phyloP scores from a whole-genome alignment of 2,113 vertebrate species.

The Ictalurus punctatus region DNA sequence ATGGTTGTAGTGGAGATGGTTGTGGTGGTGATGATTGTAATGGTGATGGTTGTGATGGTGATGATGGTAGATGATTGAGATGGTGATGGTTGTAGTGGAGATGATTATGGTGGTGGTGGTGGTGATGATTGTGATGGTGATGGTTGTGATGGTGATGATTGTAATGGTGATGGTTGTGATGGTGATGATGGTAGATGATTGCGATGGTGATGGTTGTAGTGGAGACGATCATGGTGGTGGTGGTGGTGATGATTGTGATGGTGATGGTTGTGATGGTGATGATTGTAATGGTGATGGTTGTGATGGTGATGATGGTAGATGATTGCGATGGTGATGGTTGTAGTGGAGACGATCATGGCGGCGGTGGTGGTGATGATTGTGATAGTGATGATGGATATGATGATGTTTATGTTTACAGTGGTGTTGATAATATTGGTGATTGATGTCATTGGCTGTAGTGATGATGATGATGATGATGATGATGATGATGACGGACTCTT shows the following conservation, averaged over 20 bases:
- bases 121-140: no score
- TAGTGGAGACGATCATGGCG: neutral
- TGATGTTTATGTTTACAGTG: neutral
- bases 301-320: neutral
- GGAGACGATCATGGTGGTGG: neutral
- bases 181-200: no score
- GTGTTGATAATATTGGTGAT: neutral
- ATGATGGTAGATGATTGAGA: neutral
- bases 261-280: no score
- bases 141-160: no score
- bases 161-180: no score
- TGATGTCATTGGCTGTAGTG: no score
- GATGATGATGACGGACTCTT: constrained; percentile 60
- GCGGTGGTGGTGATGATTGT: neutral
- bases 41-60: neutral
- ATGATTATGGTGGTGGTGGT: no score
- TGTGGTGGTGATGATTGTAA: no score
- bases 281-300: neutral
- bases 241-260: neutral
- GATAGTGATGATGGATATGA: no score
- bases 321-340: neutral
- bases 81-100: no score
- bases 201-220: neutral
- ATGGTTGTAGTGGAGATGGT: no score
- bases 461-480: neutral